Base-by-base conservation (phyloP, 2,113 vertebrate species). In the Aldabrachelys gigantea region DNA sequence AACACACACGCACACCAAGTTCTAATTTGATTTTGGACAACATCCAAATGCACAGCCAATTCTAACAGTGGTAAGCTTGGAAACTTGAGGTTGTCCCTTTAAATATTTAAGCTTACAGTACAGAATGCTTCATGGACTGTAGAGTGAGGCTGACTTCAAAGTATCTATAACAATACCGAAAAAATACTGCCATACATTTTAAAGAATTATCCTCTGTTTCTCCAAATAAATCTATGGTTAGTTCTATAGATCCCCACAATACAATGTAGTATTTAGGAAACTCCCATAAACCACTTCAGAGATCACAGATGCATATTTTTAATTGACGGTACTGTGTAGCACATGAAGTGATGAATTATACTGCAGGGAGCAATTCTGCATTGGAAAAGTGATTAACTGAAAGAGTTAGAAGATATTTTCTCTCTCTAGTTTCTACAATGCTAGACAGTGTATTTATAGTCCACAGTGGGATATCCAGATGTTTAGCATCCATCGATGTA, bases 401-500 rank as follows among this genome's bases (percentile, higher is more conserved):
- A 41, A 38, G 6, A 5, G 0, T 0, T 2, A 31, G 17, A n/a
- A 84, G 52, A 2, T 0, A 9, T 5, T 50, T 25, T 10, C 52
- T 0, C 49, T 0, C 19, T 9, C 75, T 3, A 41, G 10, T 75
- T 87, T 12, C 69, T 78, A 4, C 47, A 78, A 47, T 29, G 41
- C 75, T 78, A 78, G 11, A 47, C 47, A 27, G 38, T 38, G 2
- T 0, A 11, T n/a, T n/a, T 19, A 59, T 57, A 27, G 38, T 31
- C 19, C 1, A 31, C 41, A 2, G 1, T 44, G 84, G 12, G 81
- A 12, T 53, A 29, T 5, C 4, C 22, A 5, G 9, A 25, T 1
- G 14, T 0, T 2, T 0, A 8, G 24, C 8, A 1, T 1, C 31
- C 22, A 0, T 22, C 31, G 44, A 44, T 13, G 0, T 0, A 4